These are phyloP conservation scores for Plumapathes pennacea DNA, from an alignment of 92 coral and sea anemone genomes.

Conservation along the genomic window DNA sequence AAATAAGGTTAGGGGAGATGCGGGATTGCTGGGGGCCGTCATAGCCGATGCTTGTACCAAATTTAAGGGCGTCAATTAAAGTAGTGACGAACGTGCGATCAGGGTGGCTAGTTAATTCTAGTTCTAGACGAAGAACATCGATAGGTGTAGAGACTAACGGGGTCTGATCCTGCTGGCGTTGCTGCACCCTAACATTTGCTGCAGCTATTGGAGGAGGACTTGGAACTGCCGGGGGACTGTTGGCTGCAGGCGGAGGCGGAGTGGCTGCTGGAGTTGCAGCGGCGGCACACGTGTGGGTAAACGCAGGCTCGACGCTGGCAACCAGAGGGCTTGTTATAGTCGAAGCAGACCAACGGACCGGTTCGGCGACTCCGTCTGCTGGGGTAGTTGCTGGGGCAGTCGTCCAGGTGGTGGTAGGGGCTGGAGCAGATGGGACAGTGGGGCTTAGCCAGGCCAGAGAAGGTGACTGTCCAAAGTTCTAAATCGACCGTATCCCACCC, in stretches of 20 bases:
- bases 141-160: constrained; percentile 10
- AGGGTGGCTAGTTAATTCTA: constrained; percentile 17
- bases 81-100: constrained; percentile 10
- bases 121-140: constrained; percentile 8
- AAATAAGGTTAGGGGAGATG: constrained; percentile 10
- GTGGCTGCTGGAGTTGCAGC: constrained; percentile 14
- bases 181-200: constrained; percentile 15
- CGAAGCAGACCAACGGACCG: constrained; percentile 17
- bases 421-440: constrained; percentile 29
- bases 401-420: constrained; percentile 13
- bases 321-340: constrained; percentile 10
- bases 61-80: constrained; percentile 5
- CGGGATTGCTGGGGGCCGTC: constrained; percentile 4
- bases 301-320: constrained; percentile 27
- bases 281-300: constrained; percentile 29
- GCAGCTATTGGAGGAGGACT: constrained; percentile 2
- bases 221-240: neutral
- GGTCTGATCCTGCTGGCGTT: neutral
- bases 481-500: constrained; percentile 12
- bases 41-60: constrained; percentile 20
- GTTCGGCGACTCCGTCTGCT: constrained; percentile 9
- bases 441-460: constrained; percentile 17
- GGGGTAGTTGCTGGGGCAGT: constrained; percentile 16
- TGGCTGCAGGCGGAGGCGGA: constrained; percentile 10
- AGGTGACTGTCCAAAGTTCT: constrained; percentile 18